A percentile compares a stretch with the other conserved stretches of the same genome.
Conservation (phyloP, 2,888 invertebrate genomes). For the Eristalis tenax region DNA sequence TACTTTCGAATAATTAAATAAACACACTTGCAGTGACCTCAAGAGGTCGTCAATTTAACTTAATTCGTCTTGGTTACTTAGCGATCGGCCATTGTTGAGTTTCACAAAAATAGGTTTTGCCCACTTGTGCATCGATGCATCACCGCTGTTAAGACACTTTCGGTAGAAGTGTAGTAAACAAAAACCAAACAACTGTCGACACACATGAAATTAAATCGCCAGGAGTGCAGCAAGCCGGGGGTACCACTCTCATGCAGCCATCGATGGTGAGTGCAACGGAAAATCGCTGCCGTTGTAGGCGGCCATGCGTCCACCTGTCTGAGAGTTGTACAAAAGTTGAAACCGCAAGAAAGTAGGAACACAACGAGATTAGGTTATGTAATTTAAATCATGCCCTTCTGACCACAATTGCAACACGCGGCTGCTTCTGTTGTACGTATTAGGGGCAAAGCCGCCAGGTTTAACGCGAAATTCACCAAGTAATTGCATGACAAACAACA, state of each 20-base stretch:
- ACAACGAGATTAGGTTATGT: constrained; percentile 58
- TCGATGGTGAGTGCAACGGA: constrained; percentile 34
- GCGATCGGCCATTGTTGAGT: neutral
- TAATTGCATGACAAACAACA: neutral
- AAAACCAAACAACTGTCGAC: constrained; percentile 13
- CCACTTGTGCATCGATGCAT: constrained; percentile 68
- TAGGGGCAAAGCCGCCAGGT: neutral
- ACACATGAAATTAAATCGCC: constrained; percentile 35
- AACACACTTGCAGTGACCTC: neutral
- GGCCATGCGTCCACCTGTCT: constrained; percentile 56
- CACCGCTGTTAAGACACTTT: constrained; percentile 56
- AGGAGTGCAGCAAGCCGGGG: too few species aligned
- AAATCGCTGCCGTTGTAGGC: constrained; percentile 23
- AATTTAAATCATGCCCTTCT: constrained; percentile 65
- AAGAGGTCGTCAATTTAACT: neutral
- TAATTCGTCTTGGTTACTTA: neutral
- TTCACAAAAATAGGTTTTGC: constrained; percentile 33
- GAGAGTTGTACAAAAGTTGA: constrained; percentile 30
- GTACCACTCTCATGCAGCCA: constrained; percentile 5
- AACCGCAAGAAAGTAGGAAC: constrained; percentile 52
- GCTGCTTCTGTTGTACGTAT: neutral
- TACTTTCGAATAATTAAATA: too few species aligned
- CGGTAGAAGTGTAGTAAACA: constrained; percentile 39
- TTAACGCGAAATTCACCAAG: neutral
- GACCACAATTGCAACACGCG: constrained; percentile 51